Evolutionary conservation across 2,888 invertebrate species (phyloP).

Genomic region (Tholera decimalis): DNA sequence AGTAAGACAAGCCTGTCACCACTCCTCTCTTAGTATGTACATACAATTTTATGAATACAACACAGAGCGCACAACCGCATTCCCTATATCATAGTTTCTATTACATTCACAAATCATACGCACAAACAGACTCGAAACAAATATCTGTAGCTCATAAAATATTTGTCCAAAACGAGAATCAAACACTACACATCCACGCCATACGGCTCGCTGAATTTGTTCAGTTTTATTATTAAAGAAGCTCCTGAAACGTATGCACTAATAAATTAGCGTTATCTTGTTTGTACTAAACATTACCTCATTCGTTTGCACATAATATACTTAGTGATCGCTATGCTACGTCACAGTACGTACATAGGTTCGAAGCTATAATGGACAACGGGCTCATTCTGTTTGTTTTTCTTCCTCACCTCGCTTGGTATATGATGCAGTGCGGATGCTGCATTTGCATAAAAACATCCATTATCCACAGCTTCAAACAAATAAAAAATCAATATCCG

Average conservation of each 20-base stretch:
- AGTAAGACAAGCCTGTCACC: too few relatives aligned
- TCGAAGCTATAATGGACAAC: slow-evolving; percentile 49
- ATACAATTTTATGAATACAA: slow-evolving; percentile 9
- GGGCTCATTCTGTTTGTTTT: slow-evolving; percentile 69
- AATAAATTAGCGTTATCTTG: slow-evolving; percentile 46
- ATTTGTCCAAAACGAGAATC: slow-evolving; percentile 35
- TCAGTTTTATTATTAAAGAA: slow-evolving; percentile 37
- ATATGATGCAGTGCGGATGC: slow-evolving; percentile 88
- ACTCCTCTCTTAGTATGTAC: too few relatives aligned
- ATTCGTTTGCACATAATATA: slow-evolving; percentile 37
- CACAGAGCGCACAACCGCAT: neutral
- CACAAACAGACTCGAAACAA: slow-evolving; percentile 44
- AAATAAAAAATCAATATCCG: slow-evolving; percentile 89
- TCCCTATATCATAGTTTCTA: slow-evolving; percentile 29
- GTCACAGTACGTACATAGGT: slow-evolving; percentile 13
- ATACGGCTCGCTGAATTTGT: slow-evolving; percentile 12
- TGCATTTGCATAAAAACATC: slow-evolving; percentile 90
- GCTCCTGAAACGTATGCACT: slow-evolving; percentile 16
- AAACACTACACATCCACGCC: slow-evolving; percentile 31
- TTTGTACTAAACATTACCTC: slow-evolving; percentile 36
- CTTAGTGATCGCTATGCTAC: slow-evolving; percentile 35
- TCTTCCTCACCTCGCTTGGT: slow-evolving; percentile 66
- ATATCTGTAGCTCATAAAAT: slow-evolving; percentile 55
- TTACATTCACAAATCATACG: slow-evolving; percentile 47
- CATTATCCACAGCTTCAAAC: slow-evolving; percentile 85